phyloP scores from a whole-genome alignment of 2,888 invertebrate species.

The Xylota sylvarum region DNA sequence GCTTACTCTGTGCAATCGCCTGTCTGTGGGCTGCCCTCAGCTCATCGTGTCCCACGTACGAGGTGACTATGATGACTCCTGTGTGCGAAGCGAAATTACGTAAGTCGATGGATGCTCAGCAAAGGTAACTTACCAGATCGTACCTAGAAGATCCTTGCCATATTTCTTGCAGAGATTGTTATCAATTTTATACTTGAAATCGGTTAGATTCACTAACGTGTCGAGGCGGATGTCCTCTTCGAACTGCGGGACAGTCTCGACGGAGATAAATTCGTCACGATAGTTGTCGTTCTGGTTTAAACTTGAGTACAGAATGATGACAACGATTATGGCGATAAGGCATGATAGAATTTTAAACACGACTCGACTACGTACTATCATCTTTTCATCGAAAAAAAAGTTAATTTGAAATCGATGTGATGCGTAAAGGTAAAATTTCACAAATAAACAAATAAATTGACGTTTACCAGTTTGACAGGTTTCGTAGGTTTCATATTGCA shows the following conservation, averaged over 20 bases:
- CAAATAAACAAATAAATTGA: conserved; percentile 61
- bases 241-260: conserved; percentile 59
- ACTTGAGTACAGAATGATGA: conserved; percentile 80
- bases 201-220: conserved; percentile 80
- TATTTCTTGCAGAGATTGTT: conserved; percentile 80
- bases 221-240: conserved; percentile 50
- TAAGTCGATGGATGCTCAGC: conserved; percentile 28
- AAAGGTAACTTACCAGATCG: conserved; percentile 30
- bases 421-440: conserved; percentile 26
- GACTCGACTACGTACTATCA: conserved; percentile 82
- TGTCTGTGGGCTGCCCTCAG: conserved; percentile 89
- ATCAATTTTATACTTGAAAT: conserved; percentile 81
- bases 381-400: conserved; percentile 77
- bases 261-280: conserved; percentile 80
- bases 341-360: conserved; percentile 80
- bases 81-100: conserved; percentile 11
- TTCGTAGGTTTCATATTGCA: conserved; percentile 14
- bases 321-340: conserved; percentile 79
- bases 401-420: conserved; percentile 15
- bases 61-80: conserved; percentile 89
- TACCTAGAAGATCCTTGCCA: conserved; percentile 82
- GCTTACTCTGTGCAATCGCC: conserved; percentile 87
- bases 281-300: conserved; percentile 78
- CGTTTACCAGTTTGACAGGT: conserved; percentile 49
- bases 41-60: conserved; percentile 90